phyloP scores from a whole-genome alignment of 2,888 invertebrate species.

The Xylocampa areola region DNA sequence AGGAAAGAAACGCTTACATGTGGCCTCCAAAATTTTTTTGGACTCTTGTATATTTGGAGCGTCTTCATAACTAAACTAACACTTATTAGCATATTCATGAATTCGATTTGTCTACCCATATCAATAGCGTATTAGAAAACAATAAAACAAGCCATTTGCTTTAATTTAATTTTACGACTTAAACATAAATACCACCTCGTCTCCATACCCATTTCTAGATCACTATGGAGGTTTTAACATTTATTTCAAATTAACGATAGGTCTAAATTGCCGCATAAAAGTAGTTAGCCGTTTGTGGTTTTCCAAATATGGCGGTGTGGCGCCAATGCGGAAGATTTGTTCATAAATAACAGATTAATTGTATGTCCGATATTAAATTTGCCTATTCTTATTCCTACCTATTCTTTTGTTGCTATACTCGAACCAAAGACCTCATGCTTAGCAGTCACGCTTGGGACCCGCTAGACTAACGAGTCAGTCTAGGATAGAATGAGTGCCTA shows the following conservation, averaged over 20 bases:
- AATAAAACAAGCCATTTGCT: conserved; percentile 39
- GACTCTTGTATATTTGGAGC: too few relatives aligned
- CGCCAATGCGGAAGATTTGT: conserved; percentile 42
- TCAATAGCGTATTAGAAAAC: conserved; percentile 29
- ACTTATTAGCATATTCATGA: conserved; percentile 9
- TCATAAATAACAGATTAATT: conserved; percentile 50
- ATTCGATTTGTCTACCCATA: conserved; percentile 11
- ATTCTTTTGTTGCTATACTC: background rate
- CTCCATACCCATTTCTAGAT: conserved; percentile 37
- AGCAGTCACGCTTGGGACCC: too few relatives aligned
- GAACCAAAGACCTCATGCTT: too few relatives aligned
- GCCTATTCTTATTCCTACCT: conserved; percentile 9
- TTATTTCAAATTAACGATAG: conserved; percentile 39
- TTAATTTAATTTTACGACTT: conserved; percentile 42
- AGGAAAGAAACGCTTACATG: too few relatives aligned
- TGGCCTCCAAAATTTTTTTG: too few relatives aligned
- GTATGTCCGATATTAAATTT: conserved; percentile 27
- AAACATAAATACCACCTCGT: conserved; percentile 25
- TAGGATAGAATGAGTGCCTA: too few relatives aligned
- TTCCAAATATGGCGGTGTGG: conserved; percentile 49
- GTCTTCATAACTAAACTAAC: conserved; percentile 3
- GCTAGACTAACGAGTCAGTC: too few relatives aligned
- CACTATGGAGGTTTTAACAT: conserved; percentile 28
- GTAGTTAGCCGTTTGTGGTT: conserved; percentile 46
- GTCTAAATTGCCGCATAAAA: conserved; percentile 39